Conservation (phyloP, 2,113 vertebrate species). For the Campylorhamphus procurvoides region DNA sequence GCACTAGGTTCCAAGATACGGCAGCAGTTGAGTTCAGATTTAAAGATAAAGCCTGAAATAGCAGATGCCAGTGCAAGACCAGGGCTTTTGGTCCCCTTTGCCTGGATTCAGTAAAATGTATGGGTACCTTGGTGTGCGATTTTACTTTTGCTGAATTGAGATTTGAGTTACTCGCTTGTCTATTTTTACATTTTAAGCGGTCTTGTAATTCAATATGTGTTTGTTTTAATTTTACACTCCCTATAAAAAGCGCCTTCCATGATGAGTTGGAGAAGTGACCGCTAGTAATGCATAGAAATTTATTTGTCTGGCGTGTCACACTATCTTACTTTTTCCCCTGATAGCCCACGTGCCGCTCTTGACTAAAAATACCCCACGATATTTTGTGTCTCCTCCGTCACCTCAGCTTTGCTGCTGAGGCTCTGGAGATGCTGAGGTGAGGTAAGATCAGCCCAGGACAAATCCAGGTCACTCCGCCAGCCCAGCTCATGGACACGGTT, state of each 20-base stretch:
- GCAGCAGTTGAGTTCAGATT: neutral
- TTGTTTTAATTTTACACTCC: constrained; percentile 65
- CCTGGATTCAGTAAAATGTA: neutral
- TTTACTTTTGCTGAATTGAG: constrained; percentile 42
- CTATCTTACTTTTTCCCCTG: neutral
- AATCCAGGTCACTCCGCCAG: neutral
- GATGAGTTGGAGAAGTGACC: constrained; percentile 2
- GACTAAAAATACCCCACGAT: neutral
- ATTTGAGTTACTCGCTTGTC: constrained; percentile 29
- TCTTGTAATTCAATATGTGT: constrained; percentile 51
- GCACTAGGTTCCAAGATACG: neutral
- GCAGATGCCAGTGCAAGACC: neutral
- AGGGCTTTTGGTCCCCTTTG: neutral
- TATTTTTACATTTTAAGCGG: constrained; percentile 29
- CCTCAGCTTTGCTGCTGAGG: neutral
- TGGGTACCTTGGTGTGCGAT: neutral
- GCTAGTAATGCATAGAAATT: neutral
- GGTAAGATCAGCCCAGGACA: neutral
- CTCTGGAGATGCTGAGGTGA: neutral
- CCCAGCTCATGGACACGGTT: accelerated
- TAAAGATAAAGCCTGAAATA: constrained; percentile 20
- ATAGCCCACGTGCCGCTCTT: accelerated
- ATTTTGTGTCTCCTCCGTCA: neutral
- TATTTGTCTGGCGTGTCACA: neutral
- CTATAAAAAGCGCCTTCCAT: constrained; percentile 40